Conservation (phyloP, 2,888 invertebrate species). For the Andrena praecox region DNA sequence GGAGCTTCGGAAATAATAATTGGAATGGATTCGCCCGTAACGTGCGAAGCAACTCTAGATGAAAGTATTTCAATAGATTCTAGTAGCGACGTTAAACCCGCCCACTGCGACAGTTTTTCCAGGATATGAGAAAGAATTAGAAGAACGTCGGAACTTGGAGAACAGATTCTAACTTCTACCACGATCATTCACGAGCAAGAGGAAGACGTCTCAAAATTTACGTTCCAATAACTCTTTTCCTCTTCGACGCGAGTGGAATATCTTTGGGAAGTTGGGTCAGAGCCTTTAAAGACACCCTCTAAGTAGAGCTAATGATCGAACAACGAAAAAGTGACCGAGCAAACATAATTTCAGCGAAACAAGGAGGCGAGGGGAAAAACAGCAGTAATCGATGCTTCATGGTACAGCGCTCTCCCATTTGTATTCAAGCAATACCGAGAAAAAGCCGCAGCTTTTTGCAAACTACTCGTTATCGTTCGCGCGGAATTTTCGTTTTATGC, state of each 20-base stretch:
- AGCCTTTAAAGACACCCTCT: background rate
- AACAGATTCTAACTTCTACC: background rate
- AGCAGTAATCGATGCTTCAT: slow-evolving; percentile 43
- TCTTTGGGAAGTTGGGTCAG: too few species aligned
- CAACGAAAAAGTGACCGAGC: slow-evolving; percentile 22
- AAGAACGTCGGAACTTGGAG: background rate
- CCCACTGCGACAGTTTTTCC: background rate
- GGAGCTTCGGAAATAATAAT: background rate
- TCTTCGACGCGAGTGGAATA: background rate
- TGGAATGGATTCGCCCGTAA: background rate
- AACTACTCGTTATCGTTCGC: slow-evolving; percentile 37
- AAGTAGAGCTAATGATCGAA: slow-evolving; percentile 27
- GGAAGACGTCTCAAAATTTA: background rate
- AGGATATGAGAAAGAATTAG: background rate
- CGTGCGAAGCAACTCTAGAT: background rate
- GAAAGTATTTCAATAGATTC: too few species aligned
- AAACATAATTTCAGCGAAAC: slow-evolving; percentile 36
- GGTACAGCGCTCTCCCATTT: slow-evolving; percentile 49
- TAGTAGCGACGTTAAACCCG: background rate
- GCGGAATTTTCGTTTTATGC: slow-evolving; percentile 38
- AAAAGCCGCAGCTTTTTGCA: slow-evolving; percentile 34
- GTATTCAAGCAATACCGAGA: slow-evolving; percentile 47
- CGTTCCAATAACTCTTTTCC: background rate
- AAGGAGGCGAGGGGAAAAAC: slow-evolving; percentile 4
- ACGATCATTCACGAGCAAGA: background rate